A percentile compares a stretch with the other conserved stretches of the same genome.
Conservation (phyloP, 2,797 vertebrate genomes). For the Chelonia mydas region DNA sequence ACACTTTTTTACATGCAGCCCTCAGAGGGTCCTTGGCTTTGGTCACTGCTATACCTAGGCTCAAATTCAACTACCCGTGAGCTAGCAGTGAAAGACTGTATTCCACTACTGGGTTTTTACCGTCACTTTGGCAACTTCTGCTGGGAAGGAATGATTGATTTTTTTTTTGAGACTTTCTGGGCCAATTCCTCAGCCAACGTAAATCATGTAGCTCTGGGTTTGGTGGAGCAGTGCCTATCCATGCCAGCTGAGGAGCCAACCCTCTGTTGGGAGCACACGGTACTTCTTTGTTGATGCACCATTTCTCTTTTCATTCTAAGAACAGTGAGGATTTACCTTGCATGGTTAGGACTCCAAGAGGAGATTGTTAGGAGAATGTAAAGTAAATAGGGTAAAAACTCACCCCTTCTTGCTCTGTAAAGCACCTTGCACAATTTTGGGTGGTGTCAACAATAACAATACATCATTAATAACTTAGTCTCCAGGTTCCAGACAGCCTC, state of each 20-base stretch:
- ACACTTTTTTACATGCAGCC: neutral
- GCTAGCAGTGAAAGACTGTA: neutral
- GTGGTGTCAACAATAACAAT: neutral
- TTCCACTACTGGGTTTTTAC: neutral
- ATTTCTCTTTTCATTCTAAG: neutral
- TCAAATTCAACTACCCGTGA: neutral
- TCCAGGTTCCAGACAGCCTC: neutral
- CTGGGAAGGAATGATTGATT: neutral
- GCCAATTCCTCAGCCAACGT: neutral
- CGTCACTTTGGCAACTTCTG: neutral
- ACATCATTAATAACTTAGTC: neutral
- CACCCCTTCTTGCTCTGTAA: neutral
- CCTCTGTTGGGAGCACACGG: neutral
- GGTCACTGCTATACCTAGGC: neutral
- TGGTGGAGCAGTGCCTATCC: neutral
- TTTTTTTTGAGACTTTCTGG: neutral
- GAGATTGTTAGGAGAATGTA: neutral
- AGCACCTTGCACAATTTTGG: rapidly evolving
- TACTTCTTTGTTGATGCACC: neutral
- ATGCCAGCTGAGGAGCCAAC: neutral
- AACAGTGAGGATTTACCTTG: neutral
- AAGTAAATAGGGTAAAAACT: no score
- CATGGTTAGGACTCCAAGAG: neutral
- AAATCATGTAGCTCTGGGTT: neutral
- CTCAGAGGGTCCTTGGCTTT: neutral